Conservation (phyloP, 2,113 vertebrate genomes). For the Porphyrio hochstetteri region DNA sequence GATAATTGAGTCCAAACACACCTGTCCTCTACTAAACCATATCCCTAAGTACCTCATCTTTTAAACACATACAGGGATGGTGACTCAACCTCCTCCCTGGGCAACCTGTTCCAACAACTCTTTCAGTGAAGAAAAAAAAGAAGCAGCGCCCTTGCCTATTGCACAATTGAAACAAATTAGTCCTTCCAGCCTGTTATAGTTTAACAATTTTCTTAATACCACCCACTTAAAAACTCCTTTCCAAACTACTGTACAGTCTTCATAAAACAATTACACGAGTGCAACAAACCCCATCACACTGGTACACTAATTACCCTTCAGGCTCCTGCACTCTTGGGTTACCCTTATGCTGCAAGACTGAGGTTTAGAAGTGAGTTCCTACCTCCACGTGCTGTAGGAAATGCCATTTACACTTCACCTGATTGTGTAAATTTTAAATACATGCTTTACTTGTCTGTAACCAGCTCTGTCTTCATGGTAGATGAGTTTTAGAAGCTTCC, state of each 20-base stretch:
- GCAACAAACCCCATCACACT: background rate
- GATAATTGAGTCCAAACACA: too few relatives aligned
- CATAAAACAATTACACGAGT: background rate
- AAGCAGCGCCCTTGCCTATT: background rate
- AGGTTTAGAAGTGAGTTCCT: background rate
- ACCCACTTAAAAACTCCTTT: background rate
- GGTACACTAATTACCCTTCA: background rate
- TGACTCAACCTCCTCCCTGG: too few relatives aligned
- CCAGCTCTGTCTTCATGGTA: fast-evolving
- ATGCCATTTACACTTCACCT: fast-evolving
- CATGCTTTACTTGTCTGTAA: background rate
- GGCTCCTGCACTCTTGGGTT: background rate
- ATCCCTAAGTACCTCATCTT: too few relatives aligned
- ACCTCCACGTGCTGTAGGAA: background rate
- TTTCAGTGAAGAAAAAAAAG: background rate
- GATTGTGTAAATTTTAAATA: background rate
- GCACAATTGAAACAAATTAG: background rate
- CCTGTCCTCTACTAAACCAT: too few relatives aligned
- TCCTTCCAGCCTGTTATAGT: background rate
- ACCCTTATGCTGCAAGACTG: background rate
- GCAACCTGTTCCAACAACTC: too few relatives aligned
- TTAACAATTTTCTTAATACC: background rate
- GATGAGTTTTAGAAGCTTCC: background rate
- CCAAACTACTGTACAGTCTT: background rate
- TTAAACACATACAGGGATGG: too few relatives aligned